Evolutionary conservation across 2,888 invertebrate genomes (phyloP).

Genomic region (Achlya flavicornis): DNA sequence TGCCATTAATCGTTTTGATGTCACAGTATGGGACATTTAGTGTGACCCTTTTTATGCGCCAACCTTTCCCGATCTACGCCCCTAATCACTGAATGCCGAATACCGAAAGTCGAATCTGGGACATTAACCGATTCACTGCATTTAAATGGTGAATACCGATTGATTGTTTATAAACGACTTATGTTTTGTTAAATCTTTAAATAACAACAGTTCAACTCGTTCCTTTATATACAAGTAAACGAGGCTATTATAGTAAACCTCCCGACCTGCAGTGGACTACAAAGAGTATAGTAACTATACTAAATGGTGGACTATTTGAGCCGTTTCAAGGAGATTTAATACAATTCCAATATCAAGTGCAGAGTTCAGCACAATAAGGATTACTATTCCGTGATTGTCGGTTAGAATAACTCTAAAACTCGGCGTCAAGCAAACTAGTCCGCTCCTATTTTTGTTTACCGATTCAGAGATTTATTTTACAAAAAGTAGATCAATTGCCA

Average conservation of each 20-base stretch:
- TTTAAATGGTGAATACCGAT: conserved; percentile 57
- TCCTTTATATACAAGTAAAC: neutral
- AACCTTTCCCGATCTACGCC: conserved; percentile 67
- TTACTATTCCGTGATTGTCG: conserved; percentile 7
- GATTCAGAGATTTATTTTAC: conserved; percentile 49
- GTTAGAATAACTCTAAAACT: neutral
- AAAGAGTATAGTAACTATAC: too few species aligned
- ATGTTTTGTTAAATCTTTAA: neutral
- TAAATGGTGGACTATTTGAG: neutral
- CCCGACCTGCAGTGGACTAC: neutral
- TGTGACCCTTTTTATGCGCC: conserved; percentile 80
- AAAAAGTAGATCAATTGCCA: conserved; percentile 55
- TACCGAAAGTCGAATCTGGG: conserved; percentile 57
- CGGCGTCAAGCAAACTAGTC: conserved; percentile 10
- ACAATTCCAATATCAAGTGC: neutral
- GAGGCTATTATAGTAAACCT: neutral
- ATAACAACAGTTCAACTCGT: neutral
- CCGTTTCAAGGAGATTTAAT: neutral
- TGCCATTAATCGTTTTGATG: conserved; percentile 82
- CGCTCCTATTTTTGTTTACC: conserved; percentile 32
- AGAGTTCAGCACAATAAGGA: neutral
- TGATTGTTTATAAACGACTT: conserved; percentile 41
- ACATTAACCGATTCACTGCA: conserved; percentile 52
- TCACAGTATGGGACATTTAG: conserved; percentile 83
- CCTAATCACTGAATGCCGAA: conserved; percentile 71